These are phyloP conservation scores for Xenopus laevis DNA, from an alignment of 2,113 vertebrate genomes.

Conservation along the genomic window DNA sequence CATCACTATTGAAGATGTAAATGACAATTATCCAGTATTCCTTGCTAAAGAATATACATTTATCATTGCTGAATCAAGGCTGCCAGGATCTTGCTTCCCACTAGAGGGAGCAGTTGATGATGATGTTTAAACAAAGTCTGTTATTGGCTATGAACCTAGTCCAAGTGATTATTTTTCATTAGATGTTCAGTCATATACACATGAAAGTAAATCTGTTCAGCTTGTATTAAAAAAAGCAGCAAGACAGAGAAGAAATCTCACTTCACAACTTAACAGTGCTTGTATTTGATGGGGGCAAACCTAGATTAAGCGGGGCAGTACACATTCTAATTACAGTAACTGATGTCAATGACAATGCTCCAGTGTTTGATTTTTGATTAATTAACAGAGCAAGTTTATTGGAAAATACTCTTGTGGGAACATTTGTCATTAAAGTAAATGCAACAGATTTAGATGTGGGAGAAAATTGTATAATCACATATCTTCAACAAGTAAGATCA, in stretches of 20 bases:
- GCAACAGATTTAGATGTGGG: conserved; percentile 80
- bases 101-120: conserved; percentile 60
- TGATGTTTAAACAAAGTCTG: conserved; percentile 62
- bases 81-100: conserved; percentile 60
- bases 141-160: conserved; percentile 63
- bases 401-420: conserved; percentile 71
- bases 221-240: conserved; percentile 51
- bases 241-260: conserved; percentile 57
- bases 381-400: conserved; percentile 64
- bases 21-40: conserved; percentile 71
- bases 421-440: conserved; percentile 75
- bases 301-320: conserved; percentile 49
- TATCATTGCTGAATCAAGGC: conserved; percentile 57
- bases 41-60: conserved; percentile 47
- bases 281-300: conserved; percentile 57
- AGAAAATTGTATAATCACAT: conserved; percentile 74
- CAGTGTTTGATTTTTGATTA: conserved; percentile 52
- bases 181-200: conserved; percentile 43
- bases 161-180: conserved; percentile 55
- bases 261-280: conserved; percentile 52
- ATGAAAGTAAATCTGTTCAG: conserved; percentile 47
- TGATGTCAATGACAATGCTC: conserved; percentile 61
- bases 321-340: conserved; percentile 51
- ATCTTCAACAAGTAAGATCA: conserved; percentile 64
- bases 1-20: conserved; percentile 68